Base-by-base conservation (phyloP, 2,888 invertebrate genomes). In the Dasysyrphus albostriatus region DNA sequence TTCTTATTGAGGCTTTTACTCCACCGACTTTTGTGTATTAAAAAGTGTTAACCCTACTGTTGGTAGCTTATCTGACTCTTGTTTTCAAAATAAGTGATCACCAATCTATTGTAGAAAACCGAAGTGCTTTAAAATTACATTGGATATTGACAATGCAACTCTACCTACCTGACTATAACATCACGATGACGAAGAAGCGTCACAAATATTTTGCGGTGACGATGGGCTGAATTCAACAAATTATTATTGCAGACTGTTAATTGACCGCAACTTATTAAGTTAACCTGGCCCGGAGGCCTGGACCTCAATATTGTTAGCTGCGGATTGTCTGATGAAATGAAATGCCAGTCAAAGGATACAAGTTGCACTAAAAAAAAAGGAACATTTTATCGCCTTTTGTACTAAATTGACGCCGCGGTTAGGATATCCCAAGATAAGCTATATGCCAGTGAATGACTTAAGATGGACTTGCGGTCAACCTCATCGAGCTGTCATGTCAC, bases 191-290 rank as follows among this genome's bases (percentile, higher is more conserved):
- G 34, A 49, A 0, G 34, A 49, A 16, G 58, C 79, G 78, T 87
- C 74, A 79, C 83, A 78, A 42, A 87, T 74, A 42, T 67, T 49
- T 34, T 83, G 34, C 76, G 74, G 78, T 74, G 74, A 82, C 82
- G 77, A 69, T 16, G 69, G 69, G 54, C 58, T 78, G 77, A 73
- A 83, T 87, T 72, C 83, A 83, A 49, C 74, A 87, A 83, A 83
- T 87, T 87, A 87, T 87, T 67, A 67, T 49, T 54, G 78, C 51
- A 29, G 54, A 65, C 83, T 78, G 83, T 87, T 87, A 87, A 87
- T 87, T 87, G 83, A 87, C 87, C 87, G 75, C 87, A 87, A 87
- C 87, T 87, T 87, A 87, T 83, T 87, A 87, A 87, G 87, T 44
- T 83, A 87, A 87, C 78, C 72, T 78, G 83, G 78, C 87, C 83